Conservation (phyloP, 2,888 invertebrate genomes). For the Agonopterix alstromeriana region DNA sequence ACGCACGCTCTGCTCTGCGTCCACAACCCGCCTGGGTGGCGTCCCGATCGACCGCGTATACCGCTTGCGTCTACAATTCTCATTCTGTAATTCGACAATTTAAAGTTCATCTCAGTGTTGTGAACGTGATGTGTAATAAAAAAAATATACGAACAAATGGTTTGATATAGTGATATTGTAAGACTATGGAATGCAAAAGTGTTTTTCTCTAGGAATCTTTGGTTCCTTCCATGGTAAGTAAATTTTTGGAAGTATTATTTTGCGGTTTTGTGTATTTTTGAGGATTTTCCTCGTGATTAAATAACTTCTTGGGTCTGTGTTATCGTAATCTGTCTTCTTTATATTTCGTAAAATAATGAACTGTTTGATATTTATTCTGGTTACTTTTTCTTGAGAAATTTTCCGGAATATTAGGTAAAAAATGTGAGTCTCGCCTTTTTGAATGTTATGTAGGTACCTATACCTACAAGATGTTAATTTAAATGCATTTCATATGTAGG, state of each 20-base stretch:
- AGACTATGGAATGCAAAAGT: conserved; percentile 19
- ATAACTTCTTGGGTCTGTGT: too few relatives aligned
- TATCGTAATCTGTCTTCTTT: too few relatives aligned
- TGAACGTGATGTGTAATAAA: conserved; percentile 1
- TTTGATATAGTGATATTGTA: conserved; percentile 1
- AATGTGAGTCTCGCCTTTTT: too few relatives aligned
- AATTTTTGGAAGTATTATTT: not conserved
- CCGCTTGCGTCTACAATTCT: conserved; percentile 9
- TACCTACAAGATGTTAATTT: too few relatives aligned
- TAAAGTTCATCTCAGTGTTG: conserved; percentile 1
- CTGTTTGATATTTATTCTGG: too few relatives aligned
- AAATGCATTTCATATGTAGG: too few relatives aligned
- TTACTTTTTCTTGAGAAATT: too few relatives aligned
- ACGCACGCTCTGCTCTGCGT: conserved; percentile 25
- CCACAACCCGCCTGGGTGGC: conserved; percentile 42
- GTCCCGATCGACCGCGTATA: conserved; percentile 29
- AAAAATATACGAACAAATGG: not conserved
- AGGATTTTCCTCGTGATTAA: too few relatives aligned
- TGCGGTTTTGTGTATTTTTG: not conserved
- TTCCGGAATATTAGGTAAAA: too few relatives aligned
- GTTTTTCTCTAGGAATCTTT: conserved; percentile 18
- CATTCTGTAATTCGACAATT: conserved; percentile 7
- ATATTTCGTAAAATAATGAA: too few relatives aligned
- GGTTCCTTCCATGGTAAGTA: conserved; percentile 32
- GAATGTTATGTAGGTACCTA: too few relatives aligned